phyloP scores from a whole-genome alignment of 1,140 invertebrate species.

The Lineus longissimus region DNA sequence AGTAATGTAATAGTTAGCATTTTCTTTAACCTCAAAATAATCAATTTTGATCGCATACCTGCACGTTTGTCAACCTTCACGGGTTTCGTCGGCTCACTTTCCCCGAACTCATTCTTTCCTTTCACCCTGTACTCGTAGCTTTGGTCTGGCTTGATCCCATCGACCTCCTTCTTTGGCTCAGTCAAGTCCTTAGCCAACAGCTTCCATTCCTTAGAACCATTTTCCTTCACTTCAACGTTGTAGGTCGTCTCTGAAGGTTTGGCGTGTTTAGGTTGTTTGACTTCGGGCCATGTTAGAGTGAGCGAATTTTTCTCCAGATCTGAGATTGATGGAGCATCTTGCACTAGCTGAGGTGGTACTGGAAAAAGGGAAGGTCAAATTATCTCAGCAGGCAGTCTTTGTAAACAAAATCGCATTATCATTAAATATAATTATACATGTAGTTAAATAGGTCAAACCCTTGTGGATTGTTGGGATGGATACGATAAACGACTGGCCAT shows the following conservation, averaged over 20 bases:
- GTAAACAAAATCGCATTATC: too few species aligned
- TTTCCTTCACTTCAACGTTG: conserved; percentile 24
- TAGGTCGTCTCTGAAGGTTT: conserved; percentile 2
- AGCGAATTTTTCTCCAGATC: neutral
- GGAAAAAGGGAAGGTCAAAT: neutral
- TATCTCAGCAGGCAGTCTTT: too few species aligned
- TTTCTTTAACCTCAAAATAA: too few species aligned
- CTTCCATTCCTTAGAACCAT: conserved; percentile 37
- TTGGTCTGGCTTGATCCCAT: conserved; percentile 71
- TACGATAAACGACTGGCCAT: too few species aligned
- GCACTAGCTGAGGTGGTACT: neutral
- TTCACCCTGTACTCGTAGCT: conserved; percentile 90
- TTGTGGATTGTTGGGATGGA: too few species aligned
- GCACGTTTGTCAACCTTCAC: neutral
- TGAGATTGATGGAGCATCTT: neutral
- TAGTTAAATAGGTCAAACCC: too few species aligned
- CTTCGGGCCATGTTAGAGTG: neutral
- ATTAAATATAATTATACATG: too few species aligned
- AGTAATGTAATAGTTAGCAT: too few species aligned
- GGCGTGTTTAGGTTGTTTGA: neutral
- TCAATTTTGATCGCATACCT: neutral
- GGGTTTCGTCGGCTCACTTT: conserved; percentile 34
- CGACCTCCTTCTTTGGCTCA: conserved; percentile 19
- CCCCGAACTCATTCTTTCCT: conserved; percentile 81
- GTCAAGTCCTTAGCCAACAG: conserved; percentile 31